Percentiles rank a stretch among this genome's conserved stretches.
Conservation (phyloP, 2,888 invertebrate genomes). For the Pediacus dermestoides region DNA sequence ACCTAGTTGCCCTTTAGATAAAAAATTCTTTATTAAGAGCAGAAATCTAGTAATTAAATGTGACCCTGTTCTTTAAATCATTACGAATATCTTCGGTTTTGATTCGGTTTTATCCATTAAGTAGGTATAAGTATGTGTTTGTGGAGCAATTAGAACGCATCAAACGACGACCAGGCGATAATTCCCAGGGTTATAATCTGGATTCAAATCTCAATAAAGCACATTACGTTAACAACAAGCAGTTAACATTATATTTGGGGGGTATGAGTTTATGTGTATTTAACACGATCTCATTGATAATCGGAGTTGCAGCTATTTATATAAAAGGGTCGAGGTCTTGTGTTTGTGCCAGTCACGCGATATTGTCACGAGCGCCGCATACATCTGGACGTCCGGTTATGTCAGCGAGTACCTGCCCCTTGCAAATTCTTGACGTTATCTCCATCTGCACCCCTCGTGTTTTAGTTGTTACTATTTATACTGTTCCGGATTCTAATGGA, state of each 20-base stretch:
- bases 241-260: constrained; percentile 25
- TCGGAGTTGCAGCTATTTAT: constrained; percentile 4
- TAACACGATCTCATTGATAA: constrained; percentile 32
- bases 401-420: constrained; percentile 9
- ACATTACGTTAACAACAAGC: constrained; percentile 36
- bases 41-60: too few species aligned
- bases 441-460: constrained; percentile 6
- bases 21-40: too few species aligned
- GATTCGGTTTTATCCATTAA: not conserved
- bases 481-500: too few species aligned
- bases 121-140: not conserved
- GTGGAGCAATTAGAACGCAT: constrained; percentile 5
- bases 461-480: too few species aligned
- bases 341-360: constrained; percentile 36
- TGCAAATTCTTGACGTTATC: constrained; percentile 4
- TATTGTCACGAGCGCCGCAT: constrained; percentile 36
- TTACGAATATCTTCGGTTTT: not conserved
- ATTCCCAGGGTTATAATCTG: constrained; percentile 25
- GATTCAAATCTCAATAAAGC: constrained; percentile 32
- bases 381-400: constrained; percentile 35
- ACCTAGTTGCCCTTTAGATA: too few species aligned
- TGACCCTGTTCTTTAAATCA: too few species aligned
- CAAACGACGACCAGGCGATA: constrained; percentile 21
- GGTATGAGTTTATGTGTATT: constrained; percentile 34
- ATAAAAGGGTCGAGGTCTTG: constrained; percentile 17